Conservation (phyloP, 2,797 vertebrate species). For the Nyctalus aviator region DNA sequence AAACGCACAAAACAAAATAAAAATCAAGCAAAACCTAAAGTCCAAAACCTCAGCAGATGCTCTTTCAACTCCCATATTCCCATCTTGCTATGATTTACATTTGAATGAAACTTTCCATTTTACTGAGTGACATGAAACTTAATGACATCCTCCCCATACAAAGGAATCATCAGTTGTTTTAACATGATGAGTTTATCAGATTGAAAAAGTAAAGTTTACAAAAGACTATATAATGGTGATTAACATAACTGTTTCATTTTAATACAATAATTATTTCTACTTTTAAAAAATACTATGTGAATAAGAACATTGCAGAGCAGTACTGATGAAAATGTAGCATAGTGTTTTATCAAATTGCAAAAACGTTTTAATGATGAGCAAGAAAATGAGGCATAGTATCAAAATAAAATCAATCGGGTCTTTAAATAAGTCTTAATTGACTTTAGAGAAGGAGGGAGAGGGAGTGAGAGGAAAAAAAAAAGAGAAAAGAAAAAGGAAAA, state of each 20-base stretch:
- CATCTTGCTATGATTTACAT: slow-evolving; percentile 76
- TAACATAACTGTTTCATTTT: slow-evolving; percentile 58
- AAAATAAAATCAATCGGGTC: background rate
- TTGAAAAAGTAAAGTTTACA: slow-evolving; percentile 72
- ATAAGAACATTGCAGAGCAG: background rate
- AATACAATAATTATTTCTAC: slow-evolving; percentile 53
- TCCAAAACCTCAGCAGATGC: background rate
- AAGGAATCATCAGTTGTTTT: slow-evolving; percentile 70
- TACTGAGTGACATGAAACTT: slow-evolving; percentile 79
- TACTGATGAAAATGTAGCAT: background rate
- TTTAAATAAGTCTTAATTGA: background rate
- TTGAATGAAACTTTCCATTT: slow-evolving; percentile 81
- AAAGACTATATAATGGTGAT: slow-evolving; percentile 70
- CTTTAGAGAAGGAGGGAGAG: background rate
- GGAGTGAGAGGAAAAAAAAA: background rate
- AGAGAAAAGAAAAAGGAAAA: background rate
- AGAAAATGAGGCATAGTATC: background rate
- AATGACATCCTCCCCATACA: slow-evolving; percentile 73
- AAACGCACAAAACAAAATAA: slow-evolving; percentile 13
- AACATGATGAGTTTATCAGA: slow-evolving; percentile 70
- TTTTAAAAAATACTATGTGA: slow-evolving; percentile 48
- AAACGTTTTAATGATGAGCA: background rate
- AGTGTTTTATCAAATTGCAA: background rate
- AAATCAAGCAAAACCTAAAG: background rate
- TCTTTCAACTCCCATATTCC: slow-evolving; percentile 65